A percentile compares a stretch with the other conserved stretches of the same genome.
These are phyloP conservation scores for Passerina amoena DNA, from an alignment of 2,113 vertebrate species.

Conservation along the genomic window DNA sequence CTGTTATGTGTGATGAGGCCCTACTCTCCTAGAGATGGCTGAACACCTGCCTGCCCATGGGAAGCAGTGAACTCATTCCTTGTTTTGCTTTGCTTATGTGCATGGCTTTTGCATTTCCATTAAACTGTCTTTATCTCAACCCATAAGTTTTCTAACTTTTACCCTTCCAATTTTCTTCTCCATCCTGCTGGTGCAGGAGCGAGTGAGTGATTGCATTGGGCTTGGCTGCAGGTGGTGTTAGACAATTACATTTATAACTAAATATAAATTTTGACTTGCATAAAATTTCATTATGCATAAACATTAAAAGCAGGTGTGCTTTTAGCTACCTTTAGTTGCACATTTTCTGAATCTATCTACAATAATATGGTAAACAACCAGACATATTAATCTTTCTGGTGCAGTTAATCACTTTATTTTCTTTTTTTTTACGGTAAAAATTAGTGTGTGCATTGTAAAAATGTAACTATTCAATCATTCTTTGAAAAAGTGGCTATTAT, in stretches of 20 bases:
- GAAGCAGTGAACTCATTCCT: neutral
- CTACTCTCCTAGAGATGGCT: too few species aligned
- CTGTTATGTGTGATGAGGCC: neutral
- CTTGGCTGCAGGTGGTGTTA: neutral
- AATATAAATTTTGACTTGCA: neutral
- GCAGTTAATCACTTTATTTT: neutral
- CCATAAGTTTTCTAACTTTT: neutral
- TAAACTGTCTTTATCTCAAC: neutral
- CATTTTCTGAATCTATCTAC: neutral
- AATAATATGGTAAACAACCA: neutral
- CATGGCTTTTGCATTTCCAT: neutral
- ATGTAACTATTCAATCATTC: neutral
- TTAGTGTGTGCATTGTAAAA: neutral
- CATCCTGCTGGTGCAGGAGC: neutral
- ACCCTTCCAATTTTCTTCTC: neutral
- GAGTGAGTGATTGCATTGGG: fast-evolving
- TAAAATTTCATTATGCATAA: neutral
- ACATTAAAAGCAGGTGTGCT: neutral
- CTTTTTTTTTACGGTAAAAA: neutral
- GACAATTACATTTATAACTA: neutral
- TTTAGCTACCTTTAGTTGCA: neutral
- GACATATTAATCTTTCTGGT: neutral
- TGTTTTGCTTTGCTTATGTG: neutral
- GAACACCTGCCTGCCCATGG: neutral
- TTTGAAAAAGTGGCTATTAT: neutral